Percentiles rank a stretch among this genome's conserved stretches.
phyloP scores from a whole-genome alignment of 2,797 vertebrate genomes.

The Betta splendens region DNA sequence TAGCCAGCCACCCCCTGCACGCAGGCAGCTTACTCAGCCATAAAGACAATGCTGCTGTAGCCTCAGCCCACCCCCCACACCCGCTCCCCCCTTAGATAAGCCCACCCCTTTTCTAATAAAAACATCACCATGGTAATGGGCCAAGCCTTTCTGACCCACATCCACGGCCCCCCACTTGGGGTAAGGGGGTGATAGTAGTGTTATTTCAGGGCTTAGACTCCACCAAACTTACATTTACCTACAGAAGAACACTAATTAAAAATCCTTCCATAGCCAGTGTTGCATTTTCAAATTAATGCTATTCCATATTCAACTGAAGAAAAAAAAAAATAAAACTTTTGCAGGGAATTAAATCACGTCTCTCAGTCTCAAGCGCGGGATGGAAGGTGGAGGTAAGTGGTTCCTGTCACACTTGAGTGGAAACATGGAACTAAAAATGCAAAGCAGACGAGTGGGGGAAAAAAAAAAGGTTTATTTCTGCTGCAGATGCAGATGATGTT shows the following conservation, averaged over 20 bases:
- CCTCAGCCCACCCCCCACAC: constrained; percentile 30
- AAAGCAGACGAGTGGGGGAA: constrained; percentile 36
- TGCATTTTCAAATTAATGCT: constrained; percentile 37
- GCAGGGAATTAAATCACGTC: constrained; percentile 34
- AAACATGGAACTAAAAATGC: constrained; percentile 28
- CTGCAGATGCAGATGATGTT: constrained; percentile 10
- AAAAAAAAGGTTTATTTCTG: constrained; percentile 27
- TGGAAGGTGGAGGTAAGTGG: constrained; percentile 40
- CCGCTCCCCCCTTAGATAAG: constrained; percentile 52
- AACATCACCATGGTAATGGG: constrained; percentile 80
- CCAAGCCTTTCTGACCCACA: constrained; percentile 78
- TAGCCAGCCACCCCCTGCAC: constrained; percentile 53
- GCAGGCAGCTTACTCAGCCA: constrained; percentile 78
- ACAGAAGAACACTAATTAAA: constrained; percentile 46
- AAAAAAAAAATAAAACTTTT: too few relatives aligned
- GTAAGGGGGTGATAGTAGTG: constrained; percentile 45
- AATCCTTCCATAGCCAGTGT: constrained; percentile 35
- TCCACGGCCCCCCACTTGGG: constrained; percentile 41
- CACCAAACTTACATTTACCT: constrained; percentile 28
- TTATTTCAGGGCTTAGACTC: constrained; percentile 55
- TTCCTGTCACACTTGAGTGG: constrained; percentile 28
- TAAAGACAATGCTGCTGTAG: constrained; percentile 72
- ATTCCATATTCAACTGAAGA: constrained; percentile 37
- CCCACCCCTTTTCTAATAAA: constrained; percentile 70
- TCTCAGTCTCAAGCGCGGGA: constrained; percentile 5